Evolutionary conservation across 2,888 invertebrate species (phyloP).

Genomic region (Acanthopleura granulata): DNA sequence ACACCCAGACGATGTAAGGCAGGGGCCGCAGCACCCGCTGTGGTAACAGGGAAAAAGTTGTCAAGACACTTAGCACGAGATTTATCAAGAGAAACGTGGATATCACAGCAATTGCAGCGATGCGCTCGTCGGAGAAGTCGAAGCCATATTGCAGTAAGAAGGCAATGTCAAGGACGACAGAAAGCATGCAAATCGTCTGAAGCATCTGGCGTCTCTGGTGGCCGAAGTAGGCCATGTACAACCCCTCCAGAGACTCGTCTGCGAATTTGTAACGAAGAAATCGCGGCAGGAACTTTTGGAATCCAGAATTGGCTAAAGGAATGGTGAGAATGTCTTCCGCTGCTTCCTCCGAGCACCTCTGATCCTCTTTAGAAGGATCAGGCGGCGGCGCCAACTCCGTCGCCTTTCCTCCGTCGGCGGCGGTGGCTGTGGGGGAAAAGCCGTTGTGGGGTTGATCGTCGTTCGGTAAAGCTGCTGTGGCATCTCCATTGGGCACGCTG

Average conservation of each 20-base stretch:
- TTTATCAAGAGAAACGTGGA: not conserved
- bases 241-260: not conserved
- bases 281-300: not conserved
- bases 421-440: no score
- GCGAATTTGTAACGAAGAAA: not conserved
- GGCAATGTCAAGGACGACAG: not conserved
- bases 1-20: not conserved
- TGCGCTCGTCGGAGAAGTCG: not conserved
- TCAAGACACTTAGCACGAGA: not conserved
- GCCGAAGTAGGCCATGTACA: conserved; percentile 4
- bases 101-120: not conserved
- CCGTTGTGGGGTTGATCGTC: no score
- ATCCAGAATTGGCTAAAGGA: not conserved
- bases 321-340: not conserved
- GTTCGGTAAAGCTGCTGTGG: no score
- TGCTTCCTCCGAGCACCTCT: not conserved
- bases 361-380: no score
- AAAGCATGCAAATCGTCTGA: not conserved
- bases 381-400: no score
- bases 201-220: conserved; percentile 5
- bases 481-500: no score
- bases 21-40: not conserved
- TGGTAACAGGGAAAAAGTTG: not conserved
- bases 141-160: not conserved
- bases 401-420: no score